phyloP scores from a whole-genome alignment of 2,113 vertebrate genomes.

The Raja brachyura region DNA sequence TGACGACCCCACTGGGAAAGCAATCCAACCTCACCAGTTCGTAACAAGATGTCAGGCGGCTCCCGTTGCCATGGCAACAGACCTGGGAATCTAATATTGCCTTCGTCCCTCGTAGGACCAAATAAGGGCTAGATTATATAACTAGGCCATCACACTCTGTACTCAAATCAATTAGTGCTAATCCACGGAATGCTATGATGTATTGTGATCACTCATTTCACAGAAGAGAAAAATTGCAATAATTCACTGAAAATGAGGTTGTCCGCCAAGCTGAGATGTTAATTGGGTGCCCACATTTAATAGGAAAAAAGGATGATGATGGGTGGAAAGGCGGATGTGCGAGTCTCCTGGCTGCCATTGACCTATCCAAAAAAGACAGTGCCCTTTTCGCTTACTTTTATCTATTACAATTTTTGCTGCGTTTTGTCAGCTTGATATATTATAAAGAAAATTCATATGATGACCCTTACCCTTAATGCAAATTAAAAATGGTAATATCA shows the following conservation, averaged over 20 bases:
- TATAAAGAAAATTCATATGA: constrained; percentile 95
- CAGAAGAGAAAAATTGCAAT: constrained; percentile 82
- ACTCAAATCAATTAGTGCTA: constrained; percentile 89
- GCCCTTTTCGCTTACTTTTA: constrained; percentile 93
- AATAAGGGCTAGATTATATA: constrained; percentile 80
- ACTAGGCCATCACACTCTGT: constrained; percentile 70
- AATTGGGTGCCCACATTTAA: constrained; percentile 99
- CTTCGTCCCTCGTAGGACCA: constrained; percentile 79
- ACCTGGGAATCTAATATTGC: constrained; percentile 88
- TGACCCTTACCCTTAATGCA: constrained; percentile 95
- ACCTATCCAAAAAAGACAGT: constrained; percentile 96
- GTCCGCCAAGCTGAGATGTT: constrained; percentile 77
- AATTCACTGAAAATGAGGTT: constrained; percentile 87
- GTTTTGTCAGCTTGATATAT: constrained; percentile 97
- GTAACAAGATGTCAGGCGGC: constrained; percentile 74
- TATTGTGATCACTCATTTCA: constrained; percentile 72
- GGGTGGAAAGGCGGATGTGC: constrained; percentile 88
- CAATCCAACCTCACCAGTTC: constrained; percentile 74
- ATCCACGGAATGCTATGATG: constrained; percentile 75
- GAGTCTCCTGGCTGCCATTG: constrained; percentile 97
- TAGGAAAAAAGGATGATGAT: constrained; percentile 76
- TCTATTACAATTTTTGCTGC: constrained; percentile 93
- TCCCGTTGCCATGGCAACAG: constrained; percentile 72
- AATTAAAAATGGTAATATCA: constrained; percentile 69
- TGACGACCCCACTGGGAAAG: constrained; percentile 81